Percentiles rank a stretch among this genome's conserved stretches.
Evolutionary conservation across 2,797 vertebrate genomes (phyloP).

Genomic region (Meriones psammophilus): DNA sequence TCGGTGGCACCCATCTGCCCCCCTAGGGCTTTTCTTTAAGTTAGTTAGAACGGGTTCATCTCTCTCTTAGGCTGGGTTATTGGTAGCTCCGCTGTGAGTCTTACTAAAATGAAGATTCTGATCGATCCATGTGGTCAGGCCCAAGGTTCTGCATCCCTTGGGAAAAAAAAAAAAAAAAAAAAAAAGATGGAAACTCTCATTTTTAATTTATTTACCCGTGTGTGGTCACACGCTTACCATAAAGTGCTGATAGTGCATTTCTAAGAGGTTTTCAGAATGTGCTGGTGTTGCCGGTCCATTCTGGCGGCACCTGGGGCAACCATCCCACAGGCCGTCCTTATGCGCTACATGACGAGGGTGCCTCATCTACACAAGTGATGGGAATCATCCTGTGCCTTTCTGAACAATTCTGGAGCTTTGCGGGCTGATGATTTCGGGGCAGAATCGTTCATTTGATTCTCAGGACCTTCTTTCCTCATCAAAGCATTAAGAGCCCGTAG

Average conservation of each 20-base stretch:
- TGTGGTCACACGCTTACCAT: not conserved
- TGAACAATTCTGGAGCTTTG: not conserved
- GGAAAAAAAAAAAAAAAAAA: too few relatives aligned
- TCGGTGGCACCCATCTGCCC: not conserved
- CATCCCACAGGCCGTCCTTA: not conserved
- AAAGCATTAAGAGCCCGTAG: not conserved
- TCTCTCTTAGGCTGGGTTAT: not conserved
- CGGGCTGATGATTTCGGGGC: not conserved
- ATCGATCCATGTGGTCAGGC: not conserved
- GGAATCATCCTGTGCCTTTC: not conserved
- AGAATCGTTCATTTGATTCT: not conserved
- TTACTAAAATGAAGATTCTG: not conserved
- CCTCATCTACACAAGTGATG: not conserved
- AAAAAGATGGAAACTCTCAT: not conserved
- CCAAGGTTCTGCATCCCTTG: not conserved
- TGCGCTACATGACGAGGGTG: rapidly evolving
- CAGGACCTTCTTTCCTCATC: not conserved
- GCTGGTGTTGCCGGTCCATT: not conserved
- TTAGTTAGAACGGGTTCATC: not conserved
- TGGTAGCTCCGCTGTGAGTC: not conserved
- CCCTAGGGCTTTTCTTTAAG: not conserved
- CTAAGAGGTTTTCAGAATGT: not conserved
- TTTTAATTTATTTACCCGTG: not conserved
- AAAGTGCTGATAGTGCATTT: not conserved
- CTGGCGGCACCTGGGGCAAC: not conserved